Evolutionary conservation across 2,797 vertebrate species (phyloP), one percentile per base, ranked within the genome.

Genomic region (Myripristis murdjan): DNA sequence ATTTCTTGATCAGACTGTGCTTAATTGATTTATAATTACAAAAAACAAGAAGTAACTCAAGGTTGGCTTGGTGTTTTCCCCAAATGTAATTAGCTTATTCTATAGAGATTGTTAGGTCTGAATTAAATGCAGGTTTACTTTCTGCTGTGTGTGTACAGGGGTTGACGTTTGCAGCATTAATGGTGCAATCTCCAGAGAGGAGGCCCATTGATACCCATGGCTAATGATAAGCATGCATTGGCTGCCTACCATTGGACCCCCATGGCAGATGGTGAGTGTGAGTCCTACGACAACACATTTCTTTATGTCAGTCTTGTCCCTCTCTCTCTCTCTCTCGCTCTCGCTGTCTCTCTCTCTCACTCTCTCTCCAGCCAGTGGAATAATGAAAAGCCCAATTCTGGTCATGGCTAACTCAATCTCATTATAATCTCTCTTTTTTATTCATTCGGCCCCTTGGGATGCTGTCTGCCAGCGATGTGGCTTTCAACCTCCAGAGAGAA

Each of bases 391-490:
- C 90, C 89, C 87, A 92, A 92, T 82, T 92, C 94, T 94, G 92
- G 96, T 96, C 96, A 98, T 87, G 94, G 96, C 91, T 96, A 95
- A 95, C 96, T 96, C 95, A 97, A 98, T 98, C 97, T 95, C 96
- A 97, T 97, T 98, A 97, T 94, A 96, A 94, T 93, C 93, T 87
- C 92, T 89, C 87, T 92, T 93, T 95, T 92, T 95, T 95, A 96
- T 97, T 96, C 94, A 95, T 95, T 87, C 85, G 73, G 82, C 92
- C 96, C 95, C 95, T 91, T 94, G 94, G 92, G 96, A 95, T 84
- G 95, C 92, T 92, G 93, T 95, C 94, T 93, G 94, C 93, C 93
- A 94, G 95, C 93, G 86, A 92, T 94, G 90, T 95, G 95, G 95
- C 95, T 95, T 94, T 94, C 93, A 93, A 94, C 91, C 95, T 94